These are phyloP conservation scores for Anhinga rufa DNA, from an alignment of 2,113 vertebrate genomes.

Conservation along the genomic window DNA sequence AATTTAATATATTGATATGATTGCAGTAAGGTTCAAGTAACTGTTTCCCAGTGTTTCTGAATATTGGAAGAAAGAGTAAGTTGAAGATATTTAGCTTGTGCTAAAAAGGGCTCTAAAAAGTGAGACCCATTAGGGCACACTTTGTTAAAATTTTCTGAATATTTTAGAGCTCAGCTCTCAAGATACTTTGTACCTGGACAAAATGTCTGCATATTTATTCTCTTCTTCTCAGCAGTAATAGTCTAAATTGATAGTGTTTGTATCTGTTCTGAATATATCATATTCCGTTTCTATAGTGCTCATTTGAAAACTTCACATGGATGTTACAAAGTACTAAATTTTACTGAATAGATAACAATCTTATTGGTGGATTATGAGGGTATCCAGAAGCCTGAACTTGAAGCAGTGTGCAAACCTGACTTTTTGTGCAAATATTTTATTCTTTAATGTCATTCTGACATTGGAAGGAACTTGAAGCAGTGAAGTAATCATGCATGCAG, in stretches of 20 bases:
- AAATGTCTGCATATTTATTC: neutral
- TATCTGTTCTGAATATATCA: neutral
- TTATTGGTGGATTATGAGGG: neutral
- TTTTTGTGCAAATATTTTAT: neutral
- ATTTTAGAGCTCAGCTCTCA: neutral
- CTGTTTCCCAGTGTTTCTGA: neutral
- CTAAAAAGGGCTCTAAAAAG: neutral
- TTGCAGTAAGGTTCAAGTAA: neutral
- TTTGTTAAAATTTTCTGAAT: neutral
- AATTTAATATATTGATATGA: neutral
- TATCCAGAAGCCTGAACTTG: neutral
- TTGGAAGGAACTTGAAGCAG: neutral
- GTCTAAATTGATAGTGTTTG: neutral
- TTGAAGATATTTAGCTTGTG: neutral
- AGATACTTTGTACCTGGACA: neutral
- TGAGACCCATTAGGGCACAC: neutral
- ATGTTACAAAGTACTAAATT: neutral
- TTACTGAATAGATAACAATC: neutral
- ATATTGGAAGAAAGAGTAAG: neutral
- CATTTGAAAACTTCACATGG: neutral
- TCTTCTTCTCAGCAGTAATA: neutral
- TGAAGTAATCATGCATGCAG: neutral
- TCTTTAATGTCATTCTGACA: neutral
- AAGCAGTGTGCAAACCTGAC: neutral
- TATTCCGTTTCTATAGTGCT: neutral